phyloP scores from a whole-genome alignment of 2,113 vertebrate genomes.

The Gulo gulo region DNA sequence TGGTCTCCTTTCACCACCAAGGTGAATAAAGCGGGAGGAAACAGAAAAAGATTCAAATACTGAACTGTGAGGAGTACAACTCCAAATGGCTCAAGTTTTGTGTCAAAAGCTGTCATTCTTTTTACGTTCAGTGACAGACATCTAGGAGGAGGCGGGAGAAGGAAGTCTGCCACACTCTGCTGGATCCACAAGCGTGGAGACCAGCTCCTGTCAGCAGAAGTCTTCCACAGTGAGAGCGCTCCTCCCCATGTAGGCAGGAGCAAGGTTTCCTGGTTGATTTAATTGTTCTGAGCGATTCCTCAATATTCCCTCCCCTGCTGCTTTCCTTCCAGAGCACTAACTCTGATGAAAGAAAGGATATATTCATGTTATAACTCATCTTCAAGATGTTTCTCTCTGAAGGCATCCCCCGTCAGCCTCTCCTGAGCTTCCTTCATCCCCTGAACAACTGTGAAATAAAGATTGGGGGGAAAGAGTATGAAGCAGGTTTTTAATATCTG shows the following conservation, averaged over 20 bases:
- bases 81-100: slow-evolving; percentile 58
- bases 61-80: slow-evolving; percentile 7
- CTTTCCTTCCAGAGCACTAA: slow-evolving; percentile 33
- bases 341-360: slow-evolving; percentile 7
- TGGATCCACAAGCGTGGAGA: neutral
- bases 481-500: neutral
- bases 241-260: slow-evolving; percentile 58
- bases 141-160: neutral
- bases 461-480: neutral
- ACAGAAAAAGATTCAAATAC: slow-evolving; percentile 47
- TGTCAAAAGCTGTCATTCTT: slow-evolving; percentile 47
- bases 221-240: slow-evolving; percentile 57
- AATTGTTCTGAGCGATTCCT: slow-evolving; percentile 49
- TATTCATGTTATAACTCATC: slow-evolving; percentile 91
- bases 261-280: slow-evolving; percentile 67
- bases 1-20: slow-evolving; percentile 26
- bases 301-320: neutral
- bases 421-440: slow-evolving; percentile 97
- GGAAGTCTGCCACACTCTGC: neutral
- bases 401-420: slow-evolving; percentile 93
- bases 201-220: neutral
- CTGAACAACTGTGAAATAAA: slow-evolving; percentile 87
- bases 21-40: neutral
- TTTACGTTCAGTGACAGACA: slow-evolving; percentile 50
- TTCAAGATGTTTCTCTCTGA: slow-evolving; percentile 87